Evolutionary conservation across 2,888 invertebrate species (phyloP).

Genomic region (Drosophila borborema): DNA sequence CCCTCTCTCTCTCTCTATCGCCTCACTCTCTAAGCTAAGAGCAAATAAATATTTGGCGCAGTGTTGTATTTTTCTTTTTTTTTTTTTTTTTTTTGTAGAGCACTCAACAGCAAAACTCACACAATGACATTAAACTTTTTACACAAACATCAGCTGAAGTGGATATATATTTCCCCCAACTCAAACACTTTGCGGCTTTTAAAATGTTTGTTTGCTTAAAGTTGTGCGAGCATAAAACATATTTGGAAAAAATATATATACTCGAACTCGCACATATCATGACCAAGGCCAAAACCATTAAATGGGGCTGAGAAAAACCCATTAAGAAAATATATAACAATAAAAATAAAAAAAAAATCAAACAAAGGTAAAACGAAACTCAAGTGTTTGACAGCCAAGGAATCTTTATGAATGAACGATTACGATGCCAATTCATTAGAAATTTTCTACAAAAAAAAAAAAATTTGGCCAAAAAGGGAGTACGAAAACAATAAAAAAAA

Average conservation of each 20-base stretch:
- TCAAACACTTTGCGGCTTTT: slow-evolving; percentile 54
- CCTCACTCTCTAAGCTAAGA: slow-evolving; percentile 13
- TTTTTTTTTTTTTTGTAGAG: slow-evolving; percentile 17
- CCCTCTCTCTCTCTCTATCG: background rate
- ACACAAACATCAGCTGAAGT: slow-evolving; percentile 14
- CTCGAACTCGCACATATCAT: slow-evolving; percentile 55
- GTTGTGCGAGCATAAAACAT: slow-evolving; percentile 39
- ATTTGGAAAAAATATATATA: slow-evolving; percentile 22
- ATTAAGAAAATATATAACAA: slow-evolving; percentile 49
- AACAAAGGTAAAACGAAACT: slow-evolving; percentile 39
- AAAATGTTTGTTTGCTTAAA: slow-evolving; percentile 60
- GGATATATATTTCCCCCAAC: slow-evolving; percentile 15
- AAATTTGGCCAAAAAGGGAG: slow-evolving; percentile 16
- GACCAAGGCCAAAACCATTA: slow-evolving; percentile 27
- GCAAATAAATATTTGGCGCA: slow-evolving; percentile 56
- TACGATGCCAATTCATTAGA: slow-evolving; percentile 71
- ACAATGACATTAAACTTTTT: slow-evolving; percentile 62
- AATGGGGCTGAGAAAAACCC: slow-evolving; percentile 45
- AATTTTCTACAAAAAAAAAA: slow-evolving; percentile 33
- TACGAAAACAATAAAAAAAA: slow-evolving; percentile 46
- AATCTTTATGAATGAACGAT: slow-evolving; percentile 73
- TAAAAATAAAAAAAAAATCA: slow-evolving; percentile 2
- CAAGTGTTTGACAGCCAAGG: slow-evolving; percentile 50
- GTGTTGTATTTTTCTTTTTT: slow-evolving; percentile 1
- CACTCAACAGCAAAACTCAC: slow-evolving; percentile 51